Evolutionary conservation across 2,113 vertebrate species (phyloP).

Genomic region (Megaptera novaeangliae): DNA sequence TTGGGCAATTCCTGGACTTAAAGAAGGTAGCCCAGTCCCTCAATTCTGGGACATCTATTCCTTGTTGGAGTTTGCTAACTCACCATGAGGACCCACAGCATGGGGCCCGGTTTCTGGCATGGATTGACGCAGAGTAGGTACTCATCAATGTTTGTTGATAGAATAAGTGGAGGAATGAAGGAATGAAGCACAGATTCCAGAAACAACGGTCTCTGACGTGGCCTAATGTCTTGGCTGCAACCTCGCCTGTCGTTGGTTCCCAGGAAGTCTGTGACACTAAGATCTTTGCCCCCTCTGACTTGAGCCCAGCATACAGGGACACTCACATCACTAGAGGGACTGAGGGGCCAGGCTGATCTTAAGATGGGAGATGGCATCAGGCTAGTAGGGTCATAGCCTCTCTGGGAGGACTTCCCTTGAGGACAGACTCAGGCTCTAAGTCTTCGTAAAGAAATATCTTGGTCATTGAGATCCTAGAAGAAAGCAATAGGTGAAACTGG

Average conservation of each 20-base stretch:
- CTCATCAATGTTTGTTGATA: not conserved
- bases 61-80: not conserved
- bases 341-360: not conserved
- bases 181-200: not conserved
- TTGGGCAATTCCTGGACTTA: not conserved
- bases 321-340: not conserved
- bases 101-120: not conserved
- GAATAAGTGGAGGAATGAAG: not conserved
- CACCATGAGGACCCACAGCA: not conserved
- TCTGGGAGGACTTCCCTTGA: not conserved
- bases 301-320: not conserved
- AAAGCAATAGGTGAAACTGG: not conserved
- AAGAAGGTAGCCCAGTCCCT: not conserved
- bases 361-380: not conserved
- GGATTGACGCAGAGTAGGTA: not conserved
- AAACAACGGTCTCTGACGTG: not conserved
- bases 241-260: not conserved
- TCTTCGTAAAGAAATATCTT: not conserved
- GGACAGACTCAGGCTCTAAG: not conserved
- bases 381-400: not conserved
- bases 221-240: not conserved
- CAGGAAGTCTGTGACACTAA: not conserved
- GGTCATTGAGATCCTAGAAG: not conserved
- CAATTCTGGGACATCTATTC: not conserved
- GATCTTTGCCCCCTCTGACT: not conserved